phyloP scores from a whole-genome alignment of 2,113 vertebrate genomes.

The Eptatretus burgeri region DNA sequence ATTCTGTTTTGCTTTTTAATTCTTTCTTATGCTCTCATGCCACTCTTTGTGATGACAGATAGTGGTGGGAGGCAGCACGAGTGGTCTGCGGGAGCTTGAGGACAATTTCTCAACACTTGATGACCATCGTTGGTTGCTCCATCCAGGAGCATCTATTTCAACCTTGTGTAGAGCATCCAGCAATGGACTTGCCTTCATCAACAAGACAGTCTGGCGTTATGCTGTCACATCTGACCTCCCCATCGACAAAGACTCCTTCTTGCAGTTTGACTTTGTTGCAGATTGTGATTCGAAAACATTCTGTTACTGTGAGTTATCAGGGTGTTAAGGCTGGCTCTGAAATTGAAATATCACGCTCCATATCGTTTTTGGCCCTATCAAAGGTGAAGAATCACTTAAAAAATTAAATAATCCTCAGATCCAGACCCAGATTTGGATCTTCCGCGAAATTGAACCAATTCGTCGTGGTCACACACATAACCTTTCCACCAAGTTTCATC shows the following conservation, averaged over 20 bases:
- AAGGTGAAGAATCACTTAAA: too few relatives aligned
- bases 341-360: too few relatives aligned
- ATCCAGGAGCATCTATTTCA: slow-evolving; percentile 79
- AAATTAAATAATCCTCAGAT: too few relatives aligned
- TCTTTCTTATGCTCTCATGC: too few relatives aligned
- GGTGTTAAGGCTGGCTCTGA: too few relatives aligned
- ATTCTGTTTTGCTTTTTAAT: too few relatives aligned
- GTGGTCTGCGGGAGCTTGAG: slow-evolving; percentile 65
- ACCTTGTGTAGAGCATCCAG: slow-evolving; percentile 72
- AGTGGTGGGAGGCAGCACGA: slow-evolving; percentile 79
- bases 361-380: too few relatives aligned
- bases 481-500: too few relatives aligned
- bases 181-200: slow-evolving; percentile 77
- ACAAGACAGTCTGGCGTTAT: slow-evolving; percentile 84
- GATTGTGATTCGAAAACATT: slow-evolving; percentile 27
- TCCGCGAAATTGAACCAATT: too few relatives aligned
- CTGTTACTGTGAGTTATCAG: too few relatives aligned
- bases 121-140: slow-evolving; percentile 69
- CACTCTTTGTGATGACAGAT: slow-evolving; percentile 21
- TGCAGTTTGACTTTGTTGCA: slow-evolving; percentile 89
- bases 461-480: too few relatives aligned
- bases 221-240: slow-evolving; percentile 73
- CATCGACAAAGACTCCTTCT: slow-evolving; percentile 59
- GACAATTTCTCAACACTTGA: slow-evolving; percentile 64
- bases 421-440: too few relatives aligned